A percentile compares a stretch with the other conserved stretches of the same genome.
phyloP scores from a whole-genome alignment of 1,140 invertebrate species.

The Drosophila virilis region DNA sequence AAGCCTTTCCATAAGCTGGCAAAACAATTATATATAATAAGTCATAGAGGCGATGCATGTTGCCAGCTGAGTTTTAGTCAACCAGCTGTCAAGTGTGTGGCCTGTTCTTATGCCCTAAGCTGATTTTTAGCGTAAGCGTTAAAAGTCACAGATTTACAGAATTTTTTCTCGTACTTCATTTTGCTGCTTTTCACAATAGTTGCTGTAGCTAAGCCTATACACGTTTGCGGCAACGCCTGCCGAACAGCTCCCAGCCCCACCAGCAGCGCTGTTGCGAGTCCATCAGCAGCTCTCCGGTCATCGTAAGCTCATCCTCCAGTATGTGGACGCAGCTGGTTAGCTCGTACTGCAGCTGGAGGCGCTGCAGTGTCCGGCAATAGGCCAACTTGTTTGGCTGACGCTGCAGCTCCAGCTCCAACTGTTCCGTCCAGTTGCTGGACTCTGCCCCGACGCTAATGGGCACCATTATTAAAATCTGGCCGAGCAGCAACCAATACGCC shows the following conservation, averaged over 20 bases:
- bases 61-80: not conserved
- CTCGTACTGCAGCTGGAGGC: slow-evolving; percentile 12
- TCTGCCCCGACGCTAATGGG: slow-evolving; percentile 10
- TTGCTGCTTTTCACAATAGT: not conserved
- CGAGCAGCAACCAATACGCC: slow-evolving; percentile 10
- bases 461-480: slow-evolving; percentile 12
- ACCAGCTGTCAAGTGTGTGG: slow-evolving; percentile 4
- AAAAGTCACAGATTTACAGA: slow-evolving; percentile 1
- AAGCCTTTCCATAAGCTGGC: not conserved
- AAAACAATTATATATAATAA: slow-evolving; percentile 40
- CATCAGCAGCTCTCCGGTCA: slow-evolving; percentile 54
- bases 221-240: slow-evolving; percentile 47
- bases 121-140: not conserved
- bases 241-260: slow-evolving; percentile 45
- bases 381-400: slow-evolving; percentile 43
- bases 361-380: slow-evolving; percentile 54
- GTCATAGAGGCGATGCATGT: slow-evolving; percentile 20
- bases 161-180: not conserved
- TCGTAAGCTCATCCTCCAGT: slow-evolving; percentile 32
- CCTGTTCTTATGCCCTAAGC: not conserved
- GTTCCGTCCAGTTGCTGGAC: slow-evolving; percentile 13
- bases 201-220: slow-evolving; percentile 9
- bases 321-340: slow-evolving; percentile 30
- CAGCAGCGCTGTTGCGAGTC: slow-evolving; percentile 39
- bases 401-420: slow-evolving; percentile 37